These are phyloP conservation scores for Halesus radiatus DNA, from an alignment of 1,140 invertebrate species.

Conservation along the genomic window DNA sequence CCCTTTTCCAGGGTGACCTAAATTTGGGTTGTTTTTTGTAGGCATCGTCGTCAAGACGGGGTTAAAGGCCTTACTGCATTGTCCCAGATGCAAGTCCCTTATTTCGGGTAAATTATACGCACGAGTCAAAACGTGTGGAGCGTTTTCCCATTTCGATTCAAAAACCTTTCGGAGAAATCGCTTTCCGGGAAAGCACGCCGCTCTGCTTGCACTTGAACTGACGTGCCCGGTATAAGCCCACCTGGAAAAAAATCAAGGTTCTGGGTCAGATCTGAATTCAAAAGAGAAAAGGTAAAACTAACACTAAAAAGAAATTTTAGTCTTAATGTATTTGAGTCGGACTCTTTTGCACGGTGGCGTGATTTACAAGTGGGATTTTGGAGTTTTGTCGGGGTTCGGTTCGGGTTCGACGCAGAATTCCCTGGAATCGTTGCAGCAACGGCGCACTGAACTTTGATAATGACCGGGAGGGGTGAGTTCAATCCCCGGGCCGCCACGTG, in stretches of 20 bases:
- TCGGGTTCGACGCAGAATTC: conserved; percentile 31
- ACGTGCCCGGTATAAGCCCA: conserved; percentile 19
- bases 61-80: conserved; percentile 25
- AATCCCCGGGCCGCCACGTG: conserved; percentile 31
- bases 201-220: conserved; percentile 13
- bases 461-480: conserved; percentile 30
- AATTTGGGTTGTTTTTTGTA: background rate
- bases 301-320: too few relatives aligned
- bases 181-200: background rate
- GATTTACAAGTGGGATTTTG: background rate
- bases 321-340: background rate
- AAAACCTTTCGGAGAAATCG: background rate
- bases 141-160: background rate
- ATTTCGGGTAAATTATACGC: background rate
- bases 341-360: background rate
- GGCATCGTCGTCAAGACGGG: conserved; percentile 10
- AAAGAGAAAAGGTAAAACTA: background rate
- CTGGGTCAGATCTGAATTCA: background rate
- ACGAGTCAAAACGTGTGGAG: background rate
- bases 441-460: conserved; percentile 37
- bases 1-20: background rate
- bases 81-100: background rate
- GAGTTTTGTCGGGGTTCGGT: background rate
- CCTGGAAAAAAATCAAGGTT: background rate
- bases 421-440: conserved; percentile 35